Conservation (phyloP, 2,888 invertebrate species). For the Sarcophaga variegata region DNA sequence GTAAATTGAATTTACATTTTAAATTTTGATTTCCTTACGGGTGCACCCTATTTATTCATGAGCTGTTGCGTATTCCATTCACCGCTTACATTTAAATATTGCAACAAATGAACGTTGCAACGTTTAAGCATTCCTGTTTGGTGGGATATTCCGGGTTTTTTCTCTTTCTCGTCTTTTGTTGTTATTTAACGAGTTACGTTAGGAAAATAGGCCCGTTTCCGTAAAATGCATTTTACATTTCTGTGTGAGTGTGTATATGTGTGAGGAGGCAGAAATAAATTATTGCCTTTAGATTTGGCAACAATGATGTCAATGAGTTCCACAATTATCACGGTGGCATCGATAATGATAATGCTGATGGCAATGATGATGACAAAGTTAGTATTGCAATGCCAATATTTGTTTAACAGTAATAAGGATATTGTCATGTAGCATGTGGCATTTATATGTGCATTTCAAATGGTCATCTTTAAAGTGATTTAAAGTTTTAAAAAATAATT, state of each 20-base stretch:
- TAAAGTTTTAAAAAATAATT: too few species aligned
- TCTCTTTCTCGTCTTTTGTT: not conserved
- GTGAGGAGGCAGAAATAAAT: conserved; percentile 27
- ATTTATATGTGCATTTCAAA: too few species aligned
- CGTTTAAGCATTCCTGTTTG: not conserved
- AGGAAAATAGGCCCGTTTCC: conserved; percentile 35
- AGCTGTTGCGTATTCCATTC: conserved; percentile 9
- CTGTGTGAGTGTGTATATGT: not conserved
- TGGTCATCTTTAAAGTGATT: too few species aligned
- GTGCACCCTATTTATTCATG: not conserved
- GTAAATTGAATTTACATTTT: too few species aligned
- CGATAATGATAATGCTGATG: not conserved
- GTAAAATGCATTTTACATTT: conserved; percentile 55
- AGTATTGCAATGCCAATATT: not conserved
- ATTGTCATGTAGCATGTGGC: not conserved
- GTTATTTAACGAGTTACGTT: not conserved
- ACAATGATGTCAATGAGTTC: conserved; percentile 40
- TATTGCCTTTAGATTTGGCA: conserved; percentile 49
- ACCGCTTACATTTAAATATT: conserved; percentile 17
- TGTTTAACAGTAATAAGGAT: not conserved
- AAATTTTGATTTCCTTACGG: not conserved
- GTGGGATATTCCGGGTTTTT: too few species aligned
- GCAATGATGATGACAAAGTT: not conserved
- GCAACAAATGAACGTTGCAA: conserved; percentile 21
- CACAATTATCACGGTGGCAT: not conserved